Evolutionary conservation across 1,140 invertebrate genomes (phyloP).

Genomic region (Euschistus heros): DNA sequence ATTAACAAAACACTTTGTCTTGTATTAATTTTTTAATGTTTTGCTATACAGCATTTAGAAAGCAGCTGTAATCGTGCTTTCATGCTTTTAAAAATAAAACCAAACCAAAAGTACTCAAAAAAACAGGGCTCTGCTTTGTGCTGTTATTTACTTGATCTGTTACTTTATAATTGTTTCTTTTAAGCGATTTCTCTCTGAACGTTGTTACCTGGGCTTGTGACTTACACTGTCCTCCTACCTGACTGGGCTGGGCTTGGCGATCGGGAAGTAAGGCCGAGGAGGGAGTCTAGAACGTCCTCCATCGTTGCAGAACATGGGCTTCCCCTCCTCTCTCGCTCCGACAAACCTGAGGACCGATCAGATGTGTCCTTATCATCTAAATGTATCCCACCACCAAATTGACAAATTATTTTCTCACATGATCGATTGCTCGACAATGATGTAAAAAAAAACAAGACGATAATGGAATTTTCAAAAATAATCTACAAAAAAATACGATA

Average conservation of each 20-base stretch:
- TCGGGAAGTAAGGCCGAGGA: constrained; percentile 68
- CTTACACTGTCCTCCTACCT: constrained; percentile 70
- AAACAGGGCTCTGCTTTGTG: background rate
- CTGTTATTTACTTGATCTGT: background rate
- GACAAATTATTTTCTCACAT: background rate
- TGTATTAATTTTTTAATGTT: too few relatives aligned
- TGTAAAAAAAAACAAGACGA: too few relatives aligned
- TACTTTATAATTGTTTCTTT: too few relatives aligned
- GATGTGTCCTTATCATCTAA: background rate
- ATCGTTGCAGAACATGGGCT: constrained; percentile 74
- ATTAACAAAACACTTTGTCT: too few relatives aligned
- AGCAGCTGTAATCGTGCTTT: background rate
- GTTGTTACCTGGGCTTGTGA: constrained; percentile 30
- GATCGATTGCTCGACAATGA: too few relatives aligned
- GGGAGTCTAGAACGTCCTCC: constrained; percentile 84
- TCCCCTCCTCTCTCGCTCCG: constrained; percentile 25
- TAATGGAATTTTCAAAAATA: too few relatives aligned
- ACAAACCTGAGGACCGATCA: constrained; percentile 10
- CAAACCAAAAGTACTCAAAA: background rate
- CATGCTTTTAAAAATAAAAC: background rate
- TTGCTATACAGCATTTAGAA: background rate
- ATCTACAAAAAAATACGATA: too few relatives aligned
- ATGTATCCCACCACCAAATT: background rate
- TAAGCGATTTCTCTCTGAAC: background rate
- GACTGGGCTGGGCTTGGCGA: constrained; percentile 50